Base-by-base conservation (phyloP, 1,140 invertebrate species). In the Cotesia vestalis region DNA sequence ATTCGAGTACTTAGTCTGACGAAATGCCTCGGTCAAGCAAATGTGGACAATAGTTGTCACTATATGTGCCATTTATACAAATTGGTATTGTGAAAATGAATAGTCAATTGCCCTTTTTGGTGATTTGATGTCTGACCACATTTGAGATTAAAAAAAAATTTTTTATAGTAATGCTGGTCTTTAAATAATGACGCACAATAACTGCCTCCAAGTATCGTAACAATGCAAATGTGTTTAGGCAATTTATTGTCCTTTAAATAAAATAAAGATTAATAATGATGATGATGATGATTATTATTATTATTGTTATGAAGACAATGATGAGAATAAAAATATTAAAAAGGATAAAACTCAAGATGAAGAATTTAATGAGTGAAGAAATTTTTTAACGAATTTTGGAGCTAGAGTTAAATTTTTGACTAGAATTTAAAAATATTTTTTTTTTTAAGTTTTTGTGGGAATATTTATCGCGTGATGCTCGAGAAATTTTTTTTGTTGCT, bases 21-120 rank as follows among this genome's bases (percentile, higher is more conserved):
- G n/a, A 12, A 67, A 17, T 67, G 66, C 51, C 52, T 67, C 66
- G 62, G 14, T 64, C 46, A 67, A 67, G 27, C 9, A 34, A 35
- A 46, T 27, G 27, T 17, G 55, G 63, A 71, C 59, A 71, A 71
- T 62, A 71, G 59, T 71, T 52, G 52, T 36, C 62, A 64, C 14
- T 40, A 71, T 40, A 63, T 71, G 69, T 71, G 69, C 69, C 69
- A 71, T 46, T 52, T 71, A 63, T 36, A 60, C 51, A 60, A 57
- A 57, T 57, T 27, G 52, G 51, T 66, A 46, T 66, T 51, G 53
- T 57, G 51, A 35, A 64, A n/a, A 59, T 46, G n/a, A 6, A 51
- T 36, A 46, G 57, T 68, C 51, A 38, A 68, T 36, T 68, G 14
- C 68, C 6, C 11, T 69, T 59, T 67, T 60, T 53, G 20, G 40